These are phyloP conservation scores for Trogon melanurus DNA, from an alignment of 2,113 vertebrate genomes.

Conservation along the genomic window DNA sequence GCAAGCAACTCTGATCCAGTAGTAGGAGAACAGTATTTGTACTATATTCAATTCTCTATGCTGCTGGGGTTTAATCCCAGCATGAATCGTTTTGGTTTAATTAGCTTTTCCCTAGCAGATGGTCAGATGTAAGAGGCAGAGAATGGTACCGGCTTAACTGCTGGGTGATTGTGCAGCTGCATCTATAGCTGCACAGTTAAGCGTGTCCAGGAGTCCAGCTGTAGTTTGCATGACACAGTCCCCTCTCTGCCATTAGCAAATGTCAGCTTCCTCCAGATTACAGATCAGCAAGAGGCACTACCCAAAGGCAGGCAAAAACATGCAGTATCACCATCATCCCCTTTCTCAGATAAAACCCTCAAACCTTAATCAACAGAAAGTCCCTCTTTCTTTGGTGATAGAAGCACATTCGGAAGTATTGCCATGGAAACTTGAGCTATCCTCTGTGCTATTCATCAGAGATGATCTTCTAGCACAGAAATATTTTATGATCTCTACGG, in stretches of 20 bases:
- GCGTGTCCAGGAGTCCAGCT: conserved; percentile 36
- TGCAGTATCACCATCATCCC: background rate
- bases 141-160: conserved; percentile 61
- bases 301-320: background rate
- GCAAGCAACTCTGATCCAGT: background rate
- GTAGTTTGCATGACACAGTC: background rate
- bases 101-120: conserved; percentile 57
- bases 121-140: conserved; percentile 61
- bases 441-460: conserved; percentile 15
- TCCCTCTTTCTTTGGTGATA: conserved; percentile 25
- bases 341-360: background rate
- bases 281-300: background rate
- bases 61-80: conserved; percentile 43
- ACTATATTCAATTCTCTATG: conserved; percentile 36
- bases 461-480: conserved; percentile 1
- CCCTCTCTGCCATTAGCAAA: background rate
- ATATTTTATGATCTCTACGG: conserved; percentile 15
- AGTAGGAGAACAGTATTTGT: conserved; percentile 30
- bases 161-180: conserved; percentile 50
- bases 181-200: conserved; percentile 44
- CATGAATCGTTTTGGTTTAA: conserved; percentile 16
- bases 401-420: conserved; percentile 51
- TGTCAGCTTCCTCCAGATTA: background rate
- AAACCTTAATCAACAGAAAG: background rate
- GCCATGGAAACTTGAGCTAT: conserved; percentile 58